A percentile compares a stretch with the other conserved stretches of the same genome.
Conservation (phyloP, 2,113 vertebrate species). For the Vireo altiloquus region DNA sequence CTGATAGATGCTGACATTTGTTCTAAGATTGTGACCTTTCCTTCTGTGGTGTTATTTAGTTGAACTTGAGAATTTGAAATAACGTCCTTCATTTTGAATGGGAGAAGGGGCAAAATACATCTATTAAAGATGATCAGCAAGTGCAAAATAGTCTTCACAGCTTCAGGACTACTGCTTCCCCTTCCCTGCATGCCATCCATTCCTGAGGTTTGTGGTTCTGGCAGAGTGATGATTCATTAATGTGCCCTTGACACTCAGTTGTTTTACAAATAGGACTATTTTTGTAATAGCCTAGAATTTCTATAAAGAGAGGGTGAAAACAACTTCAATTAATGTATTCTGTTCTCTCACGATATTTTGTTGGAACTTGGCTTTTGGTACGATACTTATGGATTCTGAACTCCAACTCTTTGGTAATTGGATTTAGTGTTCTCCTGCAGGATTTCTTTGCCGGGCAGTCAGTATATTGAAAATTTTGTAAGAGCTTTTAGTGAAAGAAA, state of each 20-base stretch:
- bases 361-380: neutral
- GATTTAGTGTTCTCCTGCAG: neutral
- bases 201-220: neutral
- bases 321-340: neutral
- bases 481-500: neutral
- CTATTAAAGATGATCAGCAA: neutral
- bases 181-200: neutral
- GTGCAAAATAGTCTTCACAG: neutral
- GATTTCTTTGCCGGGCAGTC: neutral
- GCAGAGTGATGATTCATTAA: neutral
- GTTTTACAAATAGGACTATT: neutral
- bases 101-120: neutral
- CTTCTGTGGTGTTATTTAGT: neutral
- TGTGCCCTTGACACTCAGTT: neutral
- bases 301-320: neutral
- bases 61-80: neutral
- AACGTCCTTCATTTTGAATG: neutral
- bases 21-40: neutral
- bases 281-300: neutral
- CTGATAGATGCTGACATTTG: neutral
- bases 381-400: neutral
- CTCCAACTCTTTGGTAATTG: neutral
- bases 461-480: neutral
- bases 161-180: neutral
- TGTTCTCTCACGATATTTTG: neutral